Base-by-base conservation (phyloP, 2,113 vertebrate genomes). In the Seriola rivoliana region DNA sequence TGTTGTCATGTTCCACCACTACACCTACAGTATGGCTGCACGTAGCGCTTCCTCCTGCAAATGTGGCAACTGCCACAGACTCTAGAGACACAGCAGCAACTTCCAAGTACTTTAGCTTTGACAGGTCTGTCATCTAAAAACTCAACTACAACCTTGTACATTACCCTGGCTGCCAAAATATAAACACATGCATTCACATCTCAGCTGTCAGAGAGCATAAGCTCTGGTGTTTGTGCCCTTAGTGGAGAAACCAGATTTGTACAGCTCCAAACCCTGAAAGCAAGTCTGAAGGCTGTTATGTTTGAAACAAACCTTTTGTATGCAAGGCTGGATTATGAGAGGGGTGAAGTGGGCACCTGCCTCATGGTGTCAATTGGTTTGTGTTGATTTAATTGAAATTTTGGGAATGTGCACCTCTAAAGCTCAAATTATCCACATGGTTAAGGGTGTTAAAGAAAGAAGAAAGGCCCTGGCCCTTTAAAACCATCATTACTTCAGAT, bases 91-190 rank as follows among this genome's bases (percentile, higher is more conserved):
- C 4, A 17, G 6, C 65, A 38, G 52, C 14, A 59, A 11, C 46
- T 54, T 63, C 17, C 1, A 29, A 34, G 40, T 52, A 14, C 65
- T 38, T 48, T 0, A 6, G 14, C 19, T 63, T 10, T 78, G 32
- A 75, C 77, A 71, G 68, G 40, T 8, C 38, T 74, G 77, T n/a
- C 84, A 19, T 8, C 54, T 75, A 40, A 75, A 65, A 59, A 38
- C 16, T 32, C 42, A 71, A 10, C 66, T 25, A 40, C 17, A 64
- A 55, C 40, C 38, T n/a, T 66, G 46, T 16, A 17, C 4, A 36
- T 64, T 17, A 44, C 17, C 5, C 12, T 25, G 5, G 16, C 69
- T 54, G 59, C 13, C 8, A 80, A 38, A 38, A 76, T 64, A 71
- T 63, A 57, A 57, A 67, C 8, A n/a, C 19, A 50, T 32, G 38